Conservation (phyloP, 2,113 vertebrate species). For the Redunca redunca region DNA sequence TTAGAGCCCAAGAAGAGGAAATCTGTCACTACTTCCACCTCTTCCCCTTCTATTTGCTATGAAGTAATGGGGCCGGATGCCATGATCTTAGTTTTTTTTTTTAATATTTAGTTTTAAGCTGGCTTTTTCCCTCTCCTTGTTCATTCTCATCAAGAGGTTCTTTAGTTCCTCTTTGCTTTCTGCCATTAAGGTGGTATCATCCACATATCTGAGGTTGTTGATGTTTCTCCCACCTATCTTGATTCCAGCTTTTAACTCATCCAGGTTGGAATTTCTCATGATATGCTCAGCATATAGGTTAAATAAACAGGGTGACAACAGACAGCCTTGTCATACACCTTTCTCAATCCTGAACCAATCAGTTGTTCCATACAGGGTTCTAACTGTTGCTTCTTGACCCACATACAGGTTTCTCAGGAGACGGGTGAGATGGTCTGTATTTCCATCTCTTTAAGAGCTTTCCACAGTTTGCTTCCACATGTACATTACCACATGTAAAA, state of each 20-base stretch:
- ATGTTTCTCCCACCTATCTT: background rate
- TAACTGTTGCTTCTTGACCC: background rate
- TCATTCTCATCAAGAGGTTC: background rate
- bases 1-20: background rate
- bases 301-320: background rate
- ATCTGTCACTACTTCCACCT: background rate
- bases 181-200: background rate
- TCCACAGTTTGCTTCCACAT: background rate
- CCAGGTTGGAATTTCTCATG: background rate
- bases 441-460: background rate
- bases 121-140: background rate
- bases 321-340: background rate
- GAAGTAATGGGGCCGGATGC: background rate
- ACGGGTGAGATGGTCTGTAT: background rate
- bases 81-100: background rate
- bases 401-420: background rate
- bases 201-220: background rate
- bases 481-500: background rate
- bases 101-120: background rate
- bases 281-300: background rate
- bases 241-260: background rate
- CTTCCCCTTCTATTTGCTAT: background rate
- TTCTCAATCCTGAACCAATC: background rate
- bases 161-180: background rate
- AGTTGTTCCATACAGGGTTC: background rate